Percentiles rank a stretch among this genome's conserved stretches.
Evolutionary conservation across 1,140 invertebrate species (phyloP).

Genomic region (Bilobella aurantiaca): DNA sequence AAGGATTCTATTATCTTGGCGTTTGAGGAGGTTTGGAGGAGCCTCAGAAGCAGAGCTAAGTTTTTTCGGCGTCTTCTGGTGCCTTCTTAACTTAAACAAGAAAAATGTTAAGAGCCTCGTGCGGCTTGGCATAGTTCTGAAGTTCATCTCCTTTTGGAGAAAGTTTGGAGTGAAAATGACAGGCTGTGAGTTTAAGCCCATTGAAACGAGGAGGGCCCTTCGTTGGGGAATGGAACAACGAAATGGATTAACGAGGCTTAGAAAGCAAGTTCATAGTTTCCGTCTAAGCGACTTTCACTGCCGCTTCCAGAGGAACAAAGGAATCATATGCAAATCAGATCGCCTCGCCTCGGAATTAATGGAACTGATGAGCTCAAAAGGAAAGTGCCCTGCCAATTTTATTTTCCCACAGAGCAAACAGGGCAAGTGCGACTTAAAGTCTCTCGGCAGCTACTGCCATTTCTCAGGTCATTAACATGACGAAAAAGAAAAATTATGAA

Average conservation of each 20-base stretch:
- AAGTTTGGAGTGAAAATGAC: slow-evolving; percentile 7
- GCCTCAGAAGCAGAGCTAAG: no score
- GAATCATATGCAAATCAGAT: neutral
- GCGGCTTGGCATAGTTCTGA: neutral
- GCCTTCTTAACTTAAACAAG: no score
- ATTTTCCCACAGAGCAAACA: neutral
- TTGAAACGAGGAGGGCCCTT: neutral
- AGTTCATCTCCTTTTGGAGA: neutral
- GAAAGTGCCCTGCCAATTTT: neutral
- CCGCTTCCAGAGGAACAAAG: neutral
- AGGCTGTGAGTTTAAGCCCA: neutral
- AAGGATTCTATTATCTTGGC: neutral
- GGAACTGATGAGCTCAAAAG: neutral
- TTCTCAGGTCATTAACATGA: no score
- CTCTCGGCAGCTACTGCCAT: no score
- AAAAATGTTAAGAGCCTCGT: neutral
- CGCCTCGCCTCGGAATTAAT: neutral
- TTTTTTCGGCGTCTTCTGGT: no score
- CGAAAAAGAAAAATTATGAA: no score
- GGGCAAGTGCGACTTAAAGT: no score
- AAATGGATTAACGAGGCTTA: slow-evolving; percentile 3
- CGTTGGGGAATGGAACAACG: neutral
- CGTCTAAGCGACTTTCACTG: neutral
- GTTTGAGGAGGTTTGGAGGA: no score
- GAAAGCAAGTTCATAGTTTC: neutral